phyloP scores from a whole-genome alignment of 2,113 vertebrate genomes.

The Zeus faber region DNA sequence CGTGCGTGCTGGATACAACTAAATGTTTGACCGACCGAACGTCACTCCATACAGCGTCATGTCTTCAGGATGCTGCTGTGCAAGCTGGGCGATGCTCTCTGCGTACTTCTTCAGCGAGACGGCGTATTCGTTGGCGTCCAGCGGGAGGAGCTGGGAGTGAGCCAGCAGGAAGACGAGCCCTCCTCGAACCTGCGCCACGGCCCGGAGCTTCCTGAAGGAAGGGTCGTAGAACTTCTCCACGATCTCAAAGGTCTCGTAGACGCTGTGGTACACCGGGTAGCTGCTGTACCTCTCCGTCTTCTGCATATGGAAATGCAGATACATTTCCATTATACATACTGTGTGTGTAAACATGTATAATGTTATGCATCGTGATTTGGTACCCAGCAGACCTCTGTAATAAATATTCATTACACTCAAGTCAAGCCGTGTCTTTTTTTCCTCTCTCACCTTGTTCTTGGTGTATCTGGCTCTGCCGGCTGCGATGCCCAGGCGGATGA shows the following conservation, averaged over 20 bases:
- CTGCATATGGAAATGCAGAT: constrained; percentile 58
- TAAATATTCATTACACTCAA: too few species aligned
- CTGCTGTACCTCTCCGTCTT: constrained; percentile 89
- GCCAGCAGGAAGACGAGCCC: constrained; percentile 85
- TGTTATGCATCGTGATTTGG: too few species aligned
- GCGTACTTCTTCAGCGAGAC: constrained; percentile 79
- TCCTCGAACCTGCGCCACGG: constrained; percentile 85
- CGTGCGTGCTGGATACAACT: too few species aligned
- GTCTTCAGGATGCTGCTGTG: constrained; percentile 68
- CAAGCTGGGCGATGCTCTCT: constrained; percentile 74
- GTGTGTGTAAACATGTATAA: too few species aligned
- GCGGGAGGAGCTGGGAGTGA: constrained; percentile 83
- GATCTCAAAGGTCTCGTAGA: constrained; percentile 93
- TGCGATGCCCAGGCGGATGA: constrained; percentile 91
- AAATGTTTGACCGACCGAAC: constrained; percentile 89
- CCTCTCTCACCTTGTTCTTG: constrained; percentile 82
- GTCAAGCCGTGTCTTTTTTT: too few species aligned
- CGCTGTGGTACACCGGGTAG: constrained; percentile 92
- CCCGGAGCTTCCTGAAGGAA: constrained; percentile 80
- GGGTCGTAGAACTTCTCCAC: constrained; percentile 92
- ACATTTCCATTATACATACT: too few species aligned
- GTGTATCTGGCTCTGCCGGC: constrained; percentile 91
- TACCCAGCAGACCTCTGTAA: too few species aligned
- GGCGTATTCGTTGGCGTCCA: constrained; percentile 84
- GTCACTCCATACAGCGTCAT: constrained; percentile 74